Conservation (phyloP, 2,113 vertebrate genomes). For the Hippolais icterina region DNA sequence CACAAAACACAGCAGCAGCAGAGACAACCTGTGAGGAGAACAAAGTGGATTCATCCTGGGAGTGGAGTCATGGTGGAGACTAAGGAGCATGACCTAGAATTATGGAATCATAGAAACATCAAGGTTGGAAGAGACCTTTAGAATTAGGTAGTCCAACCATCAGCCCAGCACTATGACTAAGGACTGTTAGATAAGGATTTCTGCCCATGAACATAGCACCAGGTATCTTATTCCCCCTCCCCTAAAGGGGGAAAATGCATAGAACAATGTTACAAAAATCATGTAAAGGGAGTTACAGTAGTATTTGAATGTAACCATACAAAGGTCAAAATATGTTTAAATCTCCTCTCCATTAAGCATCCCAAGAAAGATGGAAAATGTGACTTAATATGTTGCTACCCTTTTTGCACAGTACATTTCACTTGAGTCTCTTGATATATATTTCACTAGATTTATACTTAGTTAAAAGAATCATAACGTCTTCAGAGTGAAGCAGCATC, state of each 20-base stretch:
- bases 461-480: not conserved
- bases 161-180: not conserved
- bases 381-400: not conserved
- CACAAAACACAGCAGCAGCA: not conserved
- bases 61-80: not conserved
- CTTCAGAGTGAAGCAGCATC: not conserved
- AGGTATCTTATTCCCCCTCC: rapidly evolving
- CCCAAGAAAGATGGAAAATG: not conserved
- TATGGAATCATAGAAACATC: not conserved
- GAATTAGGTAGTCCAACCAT: not conserved
- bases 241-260: not conserved
- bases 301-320: not conserved
- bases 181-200: not conserved
- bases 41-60: not conserved
- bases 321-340: not conserved
- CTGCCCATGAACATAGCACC: not conserved
- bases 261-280: not conserved
- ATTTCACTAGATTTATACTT: not conserved
- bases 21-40: not conserved
- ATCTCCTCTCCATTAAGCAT: not conserved
- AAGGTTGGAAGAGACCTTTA: not conserved
- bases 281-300: not conserved
- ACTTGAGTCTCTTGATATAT: not conserved
- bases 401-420: not conserved
- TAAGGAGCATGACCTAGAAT: not conserved